Evolutionary conservation across 2,113 vertebrate genomes (phyloP).

Genomic region (Cebus imitator): DNA sequence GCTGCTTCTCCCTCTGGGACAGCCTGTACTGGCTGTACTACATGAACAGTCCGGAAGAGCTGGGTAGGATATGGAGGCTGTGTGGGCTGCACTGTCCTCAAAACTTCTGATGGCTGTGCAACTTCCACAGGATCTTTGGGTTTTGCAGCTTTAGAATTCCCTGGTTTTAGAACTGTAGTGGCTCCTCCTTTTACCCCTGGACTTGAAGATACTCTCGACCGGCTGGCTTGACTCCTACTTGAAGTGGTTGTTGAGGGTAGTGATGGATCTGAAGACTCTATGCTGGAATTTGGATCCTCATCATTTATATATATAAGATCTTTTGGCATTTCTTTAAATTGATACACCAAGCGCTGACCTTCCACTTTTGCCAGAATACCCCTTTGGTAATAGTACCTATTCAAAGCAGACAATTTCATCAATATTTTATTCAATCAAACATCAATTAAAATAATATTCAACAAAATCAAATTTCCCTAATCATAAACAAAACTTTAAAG

Average conservation of each 20-base stretch:
- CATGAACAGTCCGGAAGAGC: slow-evolving; percentile 93
- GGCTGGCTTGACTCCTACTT: slow-evolving; percentile 81
- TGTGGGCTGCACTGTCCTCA: slow-evolving; percentile 91
- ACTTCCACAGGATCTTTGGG: slow-evolving; percentile 85
- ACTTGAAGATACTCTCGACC: slow-evolving; percentile 80
- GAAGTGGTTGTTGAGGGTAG: slow-evolving; percentile 80
- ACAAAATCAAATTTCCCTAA: slow-evolving; percentile 16
- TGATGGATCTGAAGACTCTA: slow-evolving; percentile 84
- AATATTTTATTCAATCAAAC: slow-evolving; percentile 26
- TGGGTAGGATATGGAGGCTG: slow-evolving; percentile 90
- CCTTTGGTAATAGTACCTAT: slow-evolving; percentile 98
- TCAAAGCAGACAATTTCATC: slow-evolving; percentile 52
- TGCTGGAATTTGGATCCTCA: slow-evolving; percentile 88
- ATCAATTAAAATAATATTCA: slow-evolving; percentile 29
- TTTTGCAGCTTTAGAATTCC: slow-evolving; percentile 83
- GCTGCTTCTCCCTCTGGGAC: slow-evolving; percentile 87
- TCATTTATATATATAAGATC: slow-evolving; percentile 95
- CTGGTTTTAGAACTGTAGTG: slow-evolving; percentile 83
- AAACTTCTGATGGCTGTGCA: slow-evolving; percentile 90
- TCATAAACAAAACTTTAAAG: slow-evolving; percentile 1
- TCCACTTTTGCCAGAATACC: slow-evolving; percentile 99
- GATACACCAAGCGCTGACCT: slow-evolving; percentile 97
- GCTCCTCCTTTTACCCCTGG: slow-evolving; percentile 81
- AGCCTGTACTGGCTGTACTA: slow-evolving; percentile 90
- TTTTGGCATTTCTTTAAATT: slow-evolving; percentile 98